Evolutionary conservation across 1,140 invertebrate genomes (phyloP), one percentile per base, ranked within the genome.

Genomic region (Tetramorium simillimum): DNA sequence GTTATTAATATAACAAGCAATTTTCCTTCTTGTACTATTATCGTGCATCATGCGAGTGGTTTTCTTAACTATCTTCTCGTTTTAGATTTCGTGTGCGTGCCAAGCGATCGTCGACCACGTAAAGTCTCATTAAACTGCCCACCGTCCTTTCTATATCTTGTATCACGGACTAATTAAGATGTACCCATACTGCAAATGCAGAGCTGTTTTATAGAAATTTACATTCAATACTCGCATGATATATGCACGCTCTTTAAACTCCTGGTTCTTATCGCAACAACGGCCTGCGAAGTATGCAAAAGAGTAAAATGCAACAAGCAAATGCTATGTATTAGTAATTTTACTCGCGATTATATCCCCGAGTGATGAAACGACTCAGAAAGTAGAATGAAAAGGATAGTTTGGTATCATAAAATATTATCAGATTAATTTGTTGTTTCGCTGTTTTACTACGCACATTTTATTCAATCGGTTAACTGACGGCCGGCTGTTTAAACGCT

Each of bases 361-460:
- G 24, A 85, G 88, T 33, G 21, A 56, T 33, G 28, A 37, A 43
- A 49, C 12, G 51, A 24, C 12, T 49, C 62, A 56, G 63, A 70
- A 80, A 87, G 82, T 78, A 67, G 85, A 60, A 62, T 62, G 56
- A 75, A 63, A 93, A 93, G 91, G 92, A 16, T 43, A 33, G 6
- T 94, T 94, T 93, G 93, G 91, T 91, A 93, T 95, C 94, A 94
- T 93, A 95, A 92, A 95, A 92, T 33, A 33, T 33, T 33, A 95
- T 95, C 94, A 94, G 93, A 95, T 95, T 94, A 94, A 95, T 95
- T 94, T 91, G 87, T 93, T 90, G 91, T 92, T 33, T 33, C 33
- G 76, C 82, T 67, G 40, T 58, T 85, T 24, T 88, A 84, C 49
- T 65, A 51, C 24, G 58, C 33, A 18, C 5, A 73, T 77, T 90